A percentile compares a stretch with the other conserved stretches of the same genome.
Conservation (phyloP, 2,113 vertebrate species). For the Vidua macroura region DNA sequence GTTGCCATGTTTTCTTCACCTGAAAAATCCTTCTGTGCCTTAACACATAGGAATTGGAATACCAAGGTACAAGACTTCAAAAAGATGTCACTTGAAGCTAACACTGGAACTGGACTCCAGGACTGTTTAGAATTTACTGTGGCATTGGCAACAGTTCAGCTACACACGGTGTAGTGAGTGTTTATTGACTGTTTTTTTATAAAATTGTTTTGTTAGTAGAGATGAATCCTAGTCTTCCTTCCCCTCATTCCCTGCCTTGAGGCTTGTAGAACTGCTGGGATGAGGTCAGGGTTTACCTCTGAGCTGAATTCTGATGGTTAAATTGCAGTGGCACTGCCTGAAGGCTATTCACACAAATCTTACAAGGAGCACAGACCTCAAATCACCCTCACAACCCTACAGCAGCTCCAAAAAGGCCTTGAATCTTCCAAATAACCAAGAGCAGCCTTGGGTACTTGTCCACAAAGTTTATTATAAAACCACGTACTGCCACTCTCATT, state of each 20-base stretch:
- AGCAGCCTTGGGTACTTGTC: neutral
- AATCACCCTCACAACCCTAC: neutral
- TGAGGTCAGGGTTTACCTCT: neutral
- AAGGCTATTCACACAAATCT: neutral
- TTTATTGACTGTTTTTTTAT: conserved; percentile 20
- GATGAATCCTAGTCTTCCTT: neutral
- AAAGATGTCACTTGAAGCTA: neutral
- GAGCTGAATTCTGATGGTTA: neutral
- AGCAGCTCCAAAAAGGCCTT: neutral
- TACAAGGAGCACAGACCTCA: neutral
- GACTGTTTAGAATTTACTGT: neutral
- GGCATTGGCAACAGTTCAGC: conserved; percentile 34
- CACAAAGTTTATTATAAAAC: conserved; percentile 57
- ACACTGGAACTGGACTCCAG: conserved; percentile 56
- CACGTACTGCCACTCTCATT: neutral
- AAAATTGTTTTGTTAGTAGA: neutral
- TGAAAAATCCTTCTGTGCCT: conserved; percentile 41
- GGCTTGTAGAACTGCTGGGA: neutral
- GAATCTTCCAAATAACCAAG: neutral
- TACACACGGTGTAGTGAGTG: conserved; percentile 8
- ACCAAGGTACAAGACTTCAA: conserved; percentile 21
- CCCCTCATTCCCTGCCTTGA: neutral
- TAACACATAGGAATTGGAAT: neutral
- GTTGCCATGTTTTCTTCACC: neutral
- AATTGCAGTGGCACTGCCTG: neutral